Evolutionary conservation across 2,888 invertebrate genomes (phyloP).

Genomic region (Danaus chrysippus): DNA sequence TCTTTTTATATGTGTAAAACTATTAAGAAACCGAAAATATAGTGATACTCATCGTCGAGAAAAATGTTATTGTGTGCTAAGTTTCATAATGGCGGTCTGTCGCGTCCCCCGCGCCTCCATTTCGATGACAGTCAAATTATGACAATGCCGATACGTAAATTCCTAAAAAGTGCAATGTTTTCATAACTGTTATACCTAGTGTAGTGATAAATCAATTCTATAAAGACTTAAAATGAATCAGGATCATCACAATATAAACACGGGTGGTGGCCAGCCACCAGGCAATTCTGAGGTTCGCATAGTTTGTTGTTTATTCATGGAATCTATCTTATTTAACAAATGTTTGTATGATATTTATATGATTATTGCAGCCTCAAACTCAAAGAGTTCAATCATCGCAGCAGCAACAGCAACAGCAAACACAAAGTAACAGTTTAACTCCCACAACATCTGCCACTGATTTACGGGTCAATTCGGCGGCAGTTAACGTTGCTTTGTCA

Average conservation of each 20-base stretch:
- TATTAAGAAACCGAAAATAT: slow-evolving; percentile 25
- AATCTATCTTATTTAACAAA: slow-evolving; percentile 18
- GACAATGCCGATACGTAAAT: slow-evolving; percentile 73
- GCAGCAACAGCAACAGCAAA: slow-evolving; percentile 56
- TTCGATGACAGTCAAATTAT: slow-evolving; percentile 81
- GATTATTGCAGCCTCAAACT: slow-evolving; percentile 59
- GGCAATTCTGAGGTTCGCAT: slow-evolving; percentile 75
- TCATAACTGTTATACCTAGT: slow-evolving; percentile 56
- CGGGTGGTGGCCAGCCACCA: slow-evolving; percentile 79
- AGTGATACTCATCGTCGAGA: slow-evolving; percentile 41
- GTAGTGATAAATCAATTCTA: slow-evolving; percentile 37
- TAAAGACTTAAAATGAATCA: slow-evolving; percentile 71
- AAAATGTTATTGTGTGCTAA: slow-evolving; percentile 75
- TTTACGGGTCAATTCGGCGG: slow-evolving; percentile 81
- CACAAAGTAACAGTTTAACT: slow-evolving; percentile 56
- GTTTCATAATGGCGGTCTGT: slow-evolving; percentile 82
- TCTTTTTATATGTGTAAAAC: slow-evolving; percentile 6
- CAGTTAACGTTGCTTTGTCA: slow-evolving; percentile 84
- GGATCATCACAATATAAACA: slow-evolving; percentile 77
- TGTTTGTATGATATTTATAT: slow-evolving; percentile 37
- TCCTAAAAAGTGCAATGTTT: slow-evolving; percentile 67
- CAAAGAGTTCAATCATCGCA: slow-evolving; percentile 63
- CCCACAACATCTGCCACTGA: slow-evolving; percentile 81
- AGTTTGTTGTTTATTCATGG: slow-evolving; percentile 37
- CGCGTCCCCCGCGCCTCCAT: slow-evolving; percentile 83